Percentiles rank a stretch among this genome's conserved stretches.
Evolutionary conservation across 1,140 invertebrate species (phyloP).

Genomic region (Oncopeltus fasciatus): DNA sequence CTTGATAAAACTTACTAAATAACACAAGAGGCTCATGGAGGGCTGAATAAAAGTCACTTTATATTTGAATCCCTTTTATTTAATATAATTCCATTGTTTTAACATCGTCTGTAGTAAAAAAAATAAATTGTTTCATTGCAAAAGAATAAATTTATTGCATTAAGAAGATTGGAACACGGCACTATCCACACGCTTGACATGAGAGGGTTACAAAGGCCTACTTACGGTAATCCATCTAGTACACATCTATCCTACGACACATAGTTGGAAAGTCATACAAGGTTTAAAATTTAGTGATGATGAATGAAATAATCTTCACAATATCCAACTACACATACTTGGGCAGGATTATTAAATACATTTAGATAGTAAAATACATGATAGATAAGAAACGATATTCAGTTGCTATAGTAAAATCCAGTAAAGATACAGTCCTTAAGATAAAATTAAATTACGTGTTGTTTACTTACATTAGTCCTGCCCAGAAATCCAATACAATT

Average conservation of each 20-base stretch:
- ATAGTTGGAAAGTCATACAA: conserved; percentile 3
- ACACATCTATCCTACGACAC: background rate
- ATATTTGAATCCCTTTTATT: too few species aligned
- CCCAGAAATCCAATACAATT: background rate
- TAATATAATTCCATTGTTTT: too few species aligned
- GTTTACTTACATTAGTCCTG: background rate
- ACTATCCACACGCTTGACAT: conserved; percentile 4
- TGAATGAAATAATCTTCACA: background rate
- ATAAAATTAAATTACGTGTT: too few species aligned
- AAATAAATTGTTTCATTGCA: conserved; percentile 2
- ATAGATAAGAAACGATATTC: too few species aligned
- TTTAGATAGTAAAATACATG: too few species aligned
- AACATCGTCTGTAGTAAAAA: conserved; percentile 2
- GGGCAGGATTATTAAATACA: background rate
- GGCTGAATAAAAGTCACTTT: too few species aligned
- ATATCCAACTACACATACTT: background rate
- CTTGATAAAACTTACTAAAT: too few species aligned
- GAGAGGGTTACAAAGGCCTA: background rate
- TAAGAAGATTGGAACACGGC: conserved; percentile 6
- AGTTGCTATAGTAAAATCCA: too few species aligned
- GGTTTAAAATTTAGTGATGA: background rate
- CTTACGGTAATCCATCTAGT: background rate
- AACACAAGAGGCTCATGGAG: too few species aligned
- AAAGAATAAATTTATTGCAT: conserved; percentile 1
- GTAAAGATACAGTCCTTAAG: too few species aligned